Percentiles rank a stretch among this genome's conserved stretches.
Evolutionary conservation across 2,888 invertebrate species (phyloP).

Genomic region (Theretra japonica): DNA sequence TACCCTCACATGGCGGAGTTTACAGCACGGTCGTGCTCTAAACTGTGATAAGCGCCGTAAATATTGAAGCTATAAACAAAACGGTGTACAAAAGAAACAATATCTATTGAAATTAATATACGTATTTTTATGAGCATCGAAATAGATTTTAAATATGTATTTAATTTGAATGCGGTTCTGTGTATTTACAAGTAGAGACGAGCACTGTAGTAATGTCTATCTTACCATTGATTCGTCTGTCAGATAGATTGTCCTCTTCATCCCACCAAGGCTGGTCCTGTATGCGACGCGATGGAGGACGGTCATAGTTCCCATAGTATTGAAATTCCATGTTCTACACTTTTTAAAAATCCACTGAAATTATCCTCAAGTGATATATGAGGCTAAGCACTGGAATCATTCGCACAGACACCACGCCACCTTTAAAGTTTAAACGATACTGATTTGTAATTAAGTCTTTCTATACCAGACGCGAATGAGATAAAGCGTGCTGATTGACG

Average conservation of each 20-base stretch:
- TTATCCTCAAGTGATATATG: conserved; percentile 1
- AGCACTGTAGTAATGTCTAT: conserved; percentile 14
- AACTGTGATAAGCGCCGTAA: conserved; percentile 40
- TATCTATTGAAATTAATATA: not conserved
- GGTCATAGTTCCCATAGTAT: conserved; percentile 74
- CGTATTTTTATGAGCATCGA: not conserved
- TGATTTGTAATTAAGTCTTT: conserved; percentile 69
- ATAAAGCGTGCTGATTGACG: conserved; percentile 67
- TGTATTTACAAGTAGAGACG: conserved; percentile 14
- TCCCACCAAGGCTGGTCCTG: conserved; percentile 79
- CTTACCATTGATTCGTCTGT: conserved; percentile 76
- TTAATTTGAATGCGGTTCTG: not conserved
- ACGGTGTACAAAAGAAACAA: conserved; percentile 1
- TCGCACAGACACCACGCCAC: conserved; percentile 63
- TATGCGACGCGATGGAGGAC: conserved; percentile 59
- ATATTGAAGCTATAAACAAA: conserved; percentile 29
- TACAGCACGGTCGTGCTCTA: conserved; percentile 37
- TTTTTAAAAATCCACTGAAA: conserved; percentile 38
- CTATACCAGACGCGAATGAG: conserved; percentile 65
- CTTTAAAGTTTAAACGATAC: conserved; percentile 66
- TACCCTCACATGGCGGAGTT: conserved; percentile 32
- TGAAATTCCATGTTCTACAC: conserved; percentile 72
- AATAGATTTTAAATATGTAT: not conserved
- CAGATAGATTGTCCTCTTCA: conserved; percentile 76
- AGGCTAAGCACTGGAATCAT: conserved; percentile 36